These are phyloP conservation scores for Scelioninae gen. 2 DNA, from an alignment of 2,888 invertebrate species.

Conservation along the genomic window DNA sequence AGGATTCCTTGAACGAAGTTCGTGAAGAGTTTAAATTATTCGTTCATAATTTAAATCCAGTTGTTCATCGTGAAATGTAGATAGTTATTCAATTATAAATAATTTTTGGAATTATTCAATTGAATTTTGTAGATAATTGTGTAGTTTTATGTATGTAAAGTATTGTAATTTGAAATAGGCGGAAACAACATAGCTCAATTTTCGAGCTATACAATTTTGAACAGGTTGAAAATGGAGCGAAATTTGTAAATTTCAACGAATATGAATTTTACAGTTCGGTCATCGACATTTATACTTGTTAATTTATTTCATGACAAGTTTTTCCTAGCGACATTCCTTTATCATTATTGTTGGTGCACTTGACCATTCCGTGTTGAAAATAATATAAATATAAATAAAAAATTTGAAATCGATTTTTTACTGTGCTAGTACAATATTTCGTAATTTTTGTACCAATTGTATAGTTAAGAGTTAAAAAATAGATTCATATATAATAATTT, in stretches of 20 bases:
- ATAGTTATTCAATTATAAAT: conserved; percentile 1
- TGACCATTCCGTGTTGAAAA: conserved; percentile 34
- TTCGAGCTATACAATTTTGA: no score
- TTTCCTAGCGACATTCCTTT: conserved; percentile 35
- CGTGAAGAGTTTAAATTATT: no score
- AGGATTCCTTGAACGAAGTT: not conserved
- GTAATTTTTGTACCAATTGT: not conserved
- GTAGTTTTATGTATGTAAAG: conserved; percentile 12
- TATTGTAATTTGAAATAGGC: conserved; percentile 1
- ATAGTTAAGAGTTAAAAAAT: not conserved
- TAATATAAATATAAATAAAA: conserved; percentile 20
- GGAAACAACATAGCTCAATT: no score
- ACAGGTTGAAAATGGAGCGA: no score
- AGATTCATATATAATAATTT: no score
- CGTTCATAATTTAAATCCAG: conserved; percentile 3
- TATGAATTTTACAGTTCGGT: not conserved
- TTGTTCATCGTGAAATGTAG: conserved; percentile 14
- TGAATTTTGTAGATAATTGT: conserved; percentile 27
- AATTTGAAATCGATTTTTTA: conserved; percentile 7
- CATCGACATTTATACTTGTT: conserved; percentile 4
- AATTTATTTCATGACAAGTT: conserved; percentile 14
- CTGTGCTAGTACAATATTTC: conserved; percentile 13
- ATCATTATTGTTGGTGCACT: conserved; percentile 27
- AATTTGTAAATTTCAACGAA: no score
- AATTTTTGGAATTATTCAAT: conserved; percentile 23